Evolutionary conservation across 2,113 vertebrate genomes (phyloP).

Genomic region (Hippocampus comes): DNA sequence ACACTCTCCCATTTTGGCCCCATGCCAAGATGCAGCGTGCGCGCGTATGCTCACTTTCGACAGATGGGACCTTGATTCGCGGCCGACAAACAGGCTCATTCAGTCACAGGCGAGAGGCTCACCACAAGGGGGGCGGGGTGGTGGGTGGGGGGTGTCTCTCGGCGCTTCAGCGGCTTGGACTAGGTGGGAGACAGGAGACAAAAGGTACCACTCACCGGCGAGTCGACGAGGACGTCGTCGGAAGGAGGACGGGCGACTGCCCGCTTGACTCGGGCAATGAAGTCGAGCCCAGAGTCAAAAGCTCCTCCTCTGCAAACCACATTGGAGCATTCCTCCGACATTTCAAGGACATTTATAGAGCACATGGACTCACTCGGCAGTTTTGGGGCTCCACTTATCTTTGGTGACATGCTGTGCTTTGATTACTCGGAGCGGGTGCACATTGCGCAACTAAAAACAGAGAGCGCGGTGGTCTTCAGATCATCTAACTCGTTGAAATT

Average conservation of each 20-base stretch:
- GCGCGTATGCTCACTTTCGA: accelerated
- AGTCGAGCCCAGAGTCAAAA: conserved; percentile 9
- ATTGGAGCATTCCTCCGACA: neutral
- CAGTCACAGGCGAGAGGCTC: conserved; percentile 30
- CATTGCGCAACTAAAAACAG: neutral
- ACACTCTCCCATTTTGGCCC: neutral
- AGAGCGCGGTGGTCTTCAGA: neutral
- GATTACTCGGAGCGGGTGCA: neutral
- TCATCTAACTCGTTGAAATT: too few relatives aligned
- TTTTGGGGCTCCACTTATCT: neutral
- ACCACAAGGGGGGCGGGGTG: conserved; percentile 1
- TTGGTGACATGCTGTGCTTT: neutral
- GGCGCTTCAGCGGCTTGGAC: conserved; percentile 23
- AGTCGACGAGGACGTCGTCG: neutral
- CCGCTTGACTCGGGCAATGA: neutral
- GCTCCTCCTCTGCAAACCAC: conserved; percentile 8
- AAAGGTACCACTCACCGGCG: conserved; percentile 19
- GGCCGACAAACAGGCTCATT: conserved; percentile 32
- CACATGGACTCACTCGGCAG: neutral
- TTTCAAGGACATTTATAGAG: neutral
- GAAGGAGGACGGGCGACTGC: neutral
- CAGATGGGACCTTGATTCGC: conserved; percentile 30
- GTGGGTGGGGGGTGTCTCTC: neutral
- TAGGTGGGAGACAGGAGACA: conserved; percentile 4
- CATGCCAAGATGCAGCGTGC: neutral